Evolutionary conservation across 2,888 invertebrate genomes (phyloP).

Genomic region (Diaperis boleti): DNA sequence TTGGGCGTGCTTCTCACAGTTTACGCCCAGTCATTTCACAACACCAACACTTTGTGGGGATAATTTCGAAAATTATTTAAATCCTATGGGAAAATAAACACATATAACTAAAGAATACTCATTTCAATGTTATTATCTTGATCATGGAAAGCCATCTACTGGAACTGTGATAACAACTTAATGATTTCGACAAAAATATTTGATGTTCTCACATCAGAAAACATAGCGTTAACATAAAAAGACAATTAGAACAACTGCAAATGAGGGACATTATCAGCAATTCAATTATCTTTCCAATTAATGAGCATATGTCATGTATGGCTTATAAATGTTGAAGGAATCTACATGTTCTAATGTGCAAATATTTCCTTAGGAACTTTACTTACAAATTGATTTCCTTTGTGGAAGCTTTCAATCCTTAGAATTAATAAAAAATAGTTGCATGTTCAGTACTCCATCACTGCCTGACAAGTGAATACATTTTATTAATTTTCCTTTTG

Average conservation of each 20-base stretch:
- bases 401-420: not conserved
- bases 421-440: conserved; percentile 8
- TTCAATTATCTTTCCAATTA: conserved; percentile 18
- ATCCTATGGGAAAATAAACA: not conserved
- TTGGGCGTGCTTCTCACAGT: conserved; percentile 40
- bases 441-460: conserved; percentile 1
- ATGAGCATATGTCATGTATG: conserved; percentile 16
- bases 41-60: conserved; percentile 40
- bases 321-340: conserved; percentile 20
- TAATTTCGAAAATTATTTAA: conserved; percentile 26
- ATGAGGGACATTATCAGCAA: conserved; percentile 8
- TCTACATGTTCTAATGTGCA: conserved; percentile 6
- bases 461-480: conserved; percentile 8
- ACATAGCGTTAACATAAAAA: conserved; percentile 12
- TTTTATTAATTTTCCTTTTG: conserved; percentile 27
- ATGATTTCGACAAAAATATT: conserved; percentile 11
- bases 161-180: conserved; percentile 4
- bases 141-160: not conserved
- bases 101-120: not conserved
- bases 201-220: conserved; percentile 8
- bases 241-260: conserved; percentile 1
- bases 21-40: conserved; percentile 42
- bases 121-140: not conserved
- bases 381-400: conserved; percentile 6
- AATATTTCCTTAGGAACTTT: conserved; percentile 16